phyloP scores from a whole-genome alignment of 2,113 vertebrate species.

The Struthio camelus region DNA sequence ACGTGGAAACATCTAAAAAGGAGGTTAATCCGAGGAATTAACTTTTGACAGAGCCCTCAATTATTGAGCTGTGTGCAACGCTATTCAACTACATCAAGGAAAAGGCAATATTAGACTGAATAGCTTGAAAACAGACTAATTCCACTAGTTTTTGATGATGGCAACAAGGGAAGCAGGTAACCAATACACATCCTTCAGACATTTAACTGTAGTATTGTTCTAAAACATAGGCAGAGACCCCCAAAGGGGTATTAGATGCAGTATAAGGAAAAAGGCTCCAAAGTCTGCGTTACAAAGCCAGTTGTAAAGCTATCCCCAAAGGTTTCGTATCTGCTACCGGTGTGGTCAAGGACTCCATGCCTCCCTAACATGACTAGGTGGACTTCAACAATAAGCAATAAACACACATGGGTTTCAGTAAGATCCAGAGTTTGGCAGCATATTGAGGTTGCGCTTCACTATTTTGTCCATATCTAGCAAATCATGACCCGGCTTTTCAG shows the following conservation, averaged over 20 bases:
- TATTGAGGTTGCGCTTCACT: not conserved
- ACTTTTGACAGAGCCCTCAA: not conserved
- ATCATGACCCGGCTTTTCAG: not conserved
- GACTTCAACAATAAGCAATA: not conserved
- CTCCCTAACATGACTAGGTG: not conserved
- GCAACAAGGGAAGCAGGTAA: not conserved
- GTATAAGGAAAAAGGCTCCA: not conserved
- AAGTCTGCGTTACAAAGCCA: not conserved
- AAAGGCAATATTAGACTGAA: not conserved
- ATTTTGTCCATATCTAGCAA: not conserved
- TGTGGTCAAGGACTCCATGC: fast-evolving
- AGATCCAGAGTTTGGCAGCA: not conserved
- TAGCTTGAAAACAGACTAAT: not conserved
- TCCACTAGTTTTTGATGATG: not conserved
- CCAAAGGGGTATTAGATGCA: too few relatives aligned
- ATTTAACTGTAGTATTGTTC: not conserved
- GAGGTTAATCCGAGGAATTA: not conserved
- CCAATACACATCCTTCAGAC: not conserved
- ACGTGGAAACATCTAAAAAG: fast-evolving
- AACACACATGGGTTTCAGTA: not conserved
- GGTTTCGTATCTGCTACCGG: not conserved
- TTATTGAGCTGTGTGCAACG: not conserved
- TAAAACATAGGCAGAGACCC: not conserved
- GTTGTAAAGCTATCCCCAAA: not conserved
- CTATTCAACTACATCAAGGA: not conserved